phyloP scores from a whole-genome alignment of 2,113 vertebrate species.

The Cichladusa arquata region DNA sequence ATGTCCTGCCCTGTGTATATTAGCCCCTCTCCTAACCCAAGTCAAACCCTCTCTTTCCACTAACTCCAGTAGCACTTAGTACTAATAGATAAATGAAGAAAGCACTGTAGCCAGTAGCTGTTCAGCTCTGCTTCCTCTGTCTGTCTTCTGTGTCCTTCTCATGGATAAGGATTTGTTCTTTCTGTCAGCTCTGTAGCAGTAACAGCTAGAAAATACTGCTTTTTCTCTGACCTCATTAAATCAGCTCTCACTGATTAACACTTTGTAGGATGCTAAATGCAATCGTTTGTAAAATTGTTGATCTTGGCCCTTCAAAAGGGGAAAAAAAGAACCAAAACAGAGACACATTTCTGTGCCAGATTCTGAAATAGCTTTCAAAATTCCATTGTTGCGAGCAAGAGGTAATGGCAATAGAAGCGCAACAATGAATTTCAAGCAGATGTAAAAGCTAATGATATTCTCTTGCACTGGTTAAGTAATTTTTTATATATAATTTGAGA shows the following conservation, averaged over 20 bases:
- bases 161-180: constrained; percentile 73
- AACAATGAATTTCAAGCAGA: constrained; percentile 28
- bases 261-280: constrained; percentile 64
- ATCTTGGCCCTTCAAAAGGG: constrained; percentile 54
- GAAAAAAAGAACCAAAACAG: background rate
- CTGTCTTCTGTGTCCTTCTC: constrained; percentile 80
- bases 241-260: constrained; percentile 69
- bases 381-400: constrained; percentile 37
- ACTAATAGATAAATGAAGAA: constrained; percentile 82
- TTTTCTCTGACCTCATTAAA: constrained; percentile 67
- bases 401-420: constrained; percentile 20
- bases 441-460: background rate
- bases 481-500: background rate
- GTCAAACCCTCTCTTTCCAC: constrained; percentile 89
- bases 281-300: constrained; percentile 55
- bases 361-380: constrained; percentile 28
- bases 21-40: constrained; percentile 97
- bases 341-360: constrained; percentile 6
- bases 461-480: background rate
- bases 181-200: constrained; percentile 69
- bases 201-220: constrained; percentile 72
- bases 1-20: constrained; percentile 99
- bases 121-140: constrained; percentile 79
- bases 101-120: constrained; percentile 79
- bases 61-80: constrained; percentile 89